phyloP scores from a whole-genome alignment of 2,797 vertebrate genomes.

The Gymnoscopelus braueri region DNA sequence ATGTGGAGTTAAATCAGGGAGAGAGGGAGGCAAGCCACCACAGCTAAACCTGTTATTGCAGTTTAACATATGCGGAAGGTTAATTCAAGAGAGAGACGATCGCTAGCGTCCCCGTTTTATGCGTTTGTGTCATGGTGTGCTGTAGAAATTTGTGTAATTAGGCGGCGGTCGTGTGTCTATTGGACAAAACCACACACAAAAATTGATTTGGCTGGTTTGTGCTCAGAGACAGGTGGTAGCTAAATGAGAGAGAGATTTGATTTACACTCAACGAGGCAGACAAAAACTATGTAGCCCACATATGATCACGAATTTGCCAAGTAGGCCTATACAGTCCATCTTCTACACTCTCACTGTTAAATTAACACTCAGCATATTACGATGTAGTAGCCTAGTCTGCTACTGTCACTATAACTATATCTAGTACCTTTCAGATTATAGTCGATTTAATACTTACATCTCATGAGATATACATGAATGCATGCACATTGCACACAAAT shows the following conservation, averaged over 20 bases:
- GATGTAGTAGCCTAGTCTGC: not conserved
- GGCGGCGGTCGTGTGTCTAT: constrained; percentile 29
- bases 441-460: not conserved
- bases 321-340: no score
- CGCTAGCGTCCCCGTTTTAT: constrained; percentile 60
- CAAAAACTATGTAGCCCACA: constrained; percentile 15
- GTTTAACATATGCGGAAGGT: constrained; percentile 80
- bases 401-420: constrained; percentile 11
- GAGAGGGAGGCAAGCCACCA: constrained; percentile 69
- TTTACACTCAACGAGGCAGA: constrained; percentile 13
- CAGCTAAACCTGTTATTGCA: constrained; percentile 75
- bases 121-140: constrained; percentile 51
- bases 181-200: constrained; percentile 3
- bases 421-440: constrained; percentile 9
- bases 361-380: no score
- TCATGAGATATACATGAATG: no score
- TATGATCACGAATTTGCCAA: constrained; percentile 18
- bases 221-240: not conserved
- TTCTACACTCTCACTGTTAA: no score
- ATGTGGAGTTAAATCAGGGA: constrained; percentile 80
- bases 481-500: no score
- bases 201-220: constrained; percentile 3
- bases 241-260: not conserved
- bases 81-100: constrained; percentile 72
- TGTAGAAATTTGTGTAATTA: constrained; percentile 64